These are phyloP conservation scores for Silurus lanzhouensis DNA, from an alignment of 2,797 vertebrate genomes.

Conservation along the genomic window DNA sequence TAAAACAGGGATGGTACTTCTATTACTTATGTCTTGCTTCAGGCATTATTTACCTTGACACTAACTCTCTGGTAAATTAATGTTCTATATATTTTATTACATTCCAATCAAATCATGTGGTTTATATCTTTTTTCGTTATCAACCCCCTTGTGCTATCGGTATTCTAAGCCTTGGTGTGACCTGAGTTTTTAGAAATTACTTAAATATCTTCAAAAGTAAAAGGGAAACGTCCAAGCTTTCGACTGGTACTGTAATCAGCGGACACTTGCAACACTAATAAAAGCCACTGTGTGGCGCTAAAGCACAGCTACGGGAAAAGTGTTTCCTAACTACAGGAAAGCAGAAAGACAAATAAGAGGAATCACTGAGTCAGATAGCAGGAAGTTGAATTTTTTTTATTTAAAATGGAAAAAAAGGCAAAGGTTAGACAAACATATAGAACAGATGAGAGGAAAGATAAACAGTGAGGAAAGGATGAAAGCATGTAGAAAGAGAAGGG, in stretches of 20 bases:
- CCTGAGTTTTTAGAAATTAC: background rate
- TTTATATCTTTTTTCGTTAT: no score
- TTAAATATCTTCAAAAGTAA: background rate
- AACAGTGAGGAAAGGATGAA: slow-evolving; percentile 12
- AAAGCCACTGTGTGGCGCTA: slow-evolving; percentile 42
- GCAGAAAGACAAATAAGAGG: slow-evolving; percentile 37
- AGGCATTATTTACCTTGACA: background rate
- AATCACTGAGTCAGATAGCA: slow-evolving; percentile 46
- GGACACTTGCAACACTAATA: background rate
- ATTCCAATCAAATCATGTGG: background rate
- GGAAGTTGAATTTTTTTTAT: slow-evolving; percentile 48
- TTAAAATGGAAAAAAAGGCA: slow-evolving; percentile 28
- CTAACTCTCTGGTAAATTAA: background rate
- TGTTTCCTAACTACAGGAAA: background rate
- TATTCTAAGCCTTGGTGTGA: no score
- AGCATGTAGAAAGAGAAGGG: slow-evolving; percentile 41
- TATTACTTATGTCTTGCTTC: no score
- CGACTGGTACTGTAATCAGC: no score
- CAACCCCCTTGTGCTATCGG: background rate
- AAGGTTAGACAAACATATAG: slow-evolving; percentile 29
- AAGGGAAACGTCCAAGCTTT: background rate
- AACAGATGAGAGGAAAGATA: slow-evolving; percentile 17
- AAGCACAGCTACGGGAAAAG: background rate
- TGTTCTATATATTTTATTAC: background rate
- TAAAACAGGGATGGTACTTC: background rate